Percentiles rank a stretch among this genome's conserved stretches.
Evolutionary conservation across 1,140 invertebrate species (phyloP).

Genomic region (Hyles vespertilio): DNA sequence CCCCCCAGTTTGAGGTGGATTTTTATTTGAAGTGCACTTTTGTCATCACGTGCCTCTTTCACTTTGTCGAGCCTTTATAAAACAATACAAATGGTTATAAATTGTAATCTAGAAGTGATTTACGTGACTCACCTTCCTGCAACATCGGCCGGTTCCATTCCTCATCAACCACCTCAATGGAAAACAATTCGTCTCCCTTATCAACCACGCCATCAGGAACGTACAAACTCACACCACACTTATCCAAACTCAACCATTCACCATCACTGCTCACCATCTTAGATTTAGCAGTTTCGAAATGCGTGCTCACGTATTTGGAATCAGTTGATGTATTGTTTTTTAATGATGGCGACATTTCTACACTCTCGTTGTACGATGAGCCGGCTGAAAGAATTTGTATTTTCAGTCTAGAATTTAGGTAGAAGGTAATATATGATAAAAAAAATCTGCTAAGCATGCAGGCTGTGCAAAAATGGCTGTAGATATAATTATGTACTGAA

Average conservation of each 20-base stretch:
- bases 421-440: no score
- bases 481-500: no score
- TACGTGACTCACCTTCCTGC: slow-evolving; percentile 77
- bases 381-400: slow-evolving; percentile 76
- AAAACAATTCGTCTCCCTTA: slow-evolving; percentile 80
- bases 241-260: slow-evolving; percentile 79
- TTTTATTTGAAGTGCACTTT: no score
- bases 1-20: no score
- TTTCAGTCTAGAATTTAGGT: no score
- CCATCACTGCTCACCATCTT: slow-evolving; percentile 75
- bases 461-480: no score
- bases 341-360: slow-evolving; percentile 67
- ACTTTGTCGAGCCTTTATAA: neutral
- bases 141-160: slow-evolving; percentile 82
- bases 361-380: slow-evolving; percentile 79
- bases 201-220: slow-evolving; percentile 82
- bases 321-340: slow-evolving; percentile 79
- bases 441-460: no score
- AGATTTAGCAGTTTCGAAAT: slow-evolving; percentile 52
- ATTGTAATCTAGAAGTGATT: neutral
- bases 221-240: slow-evolving; percentile 81
- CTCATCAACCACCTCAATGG: slow-evolving; percentile 82
- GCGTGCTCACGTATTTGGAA: slow-evolving; percentile 64
- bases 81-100: neutral
- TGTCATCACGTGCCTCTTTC: no score